phyloP scores from a whole-genome alignment of 2,888 invertebrate genomes.

The Agrilus cyanescens region DNA sequence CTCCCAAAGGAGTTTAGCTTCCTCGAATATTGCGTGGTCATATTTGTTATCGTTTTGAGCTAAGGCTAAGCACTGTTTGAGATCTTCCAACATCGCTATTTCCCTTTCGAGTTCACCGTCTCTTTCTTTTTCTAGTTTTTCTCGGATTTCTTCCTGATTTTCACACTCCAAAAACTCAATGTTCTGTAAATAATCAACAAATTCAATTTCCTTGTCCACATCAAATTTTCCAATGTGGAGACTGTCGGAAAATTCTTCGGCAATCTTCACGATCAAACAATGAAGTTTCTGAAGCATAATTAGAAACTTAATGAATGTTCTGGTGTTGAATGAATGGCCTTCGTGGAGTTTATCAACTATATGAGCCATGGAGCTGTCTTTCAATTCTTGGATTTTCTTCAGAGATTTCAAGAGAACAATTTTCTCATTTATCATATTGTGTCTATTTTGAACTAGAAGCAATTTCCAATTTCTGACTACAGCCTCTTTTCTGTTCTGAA shows the following conservation, averaged over 20 bases:
- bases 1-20: conserved; percentile 33
- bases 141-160: conserved; percentile 43
- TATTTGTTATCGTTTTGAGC: conserved; percentile 38
- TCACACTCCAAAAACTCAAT: conserved; percentile 46
- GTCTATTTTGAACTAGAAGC: neutral
- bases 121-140: conserved; percentile 38
- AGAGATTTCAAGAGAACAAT: conserved; percentile 3
- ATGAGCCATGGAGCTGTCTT: too few species aligned
- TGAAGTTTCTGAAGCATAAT: conserved; percentile 20
- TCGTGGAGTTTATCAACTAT: too few species aligned
- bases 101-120: conserved; percentile 32
- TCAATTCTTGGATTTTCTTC: neutral
- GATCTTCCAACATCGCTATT: conserved; percentile 25
- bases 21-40: conserved; percentile 22
- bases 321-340: too few species aligned
- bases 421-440: neutral
- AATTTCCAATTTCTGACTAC: conserved; percentile 29
- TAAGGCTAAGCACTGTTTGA: conserved; percentile 37
- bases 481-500: conserved; percentile 25
- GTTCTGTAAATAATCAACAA: conserved; percentile 34
- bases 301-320: too few species aligned
- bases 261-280: conserved; percentile 25
- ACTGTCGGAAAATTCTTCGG: conserved; percentile 26
- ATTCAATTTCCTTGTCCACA: conserved; percentile 41
- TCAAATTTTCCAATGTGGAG: conserved; percentile 37